Evolutionary conservation across 2,113 vertebrate genomes (phyloP).

Genomic region (Bos javanicus): DNA sequence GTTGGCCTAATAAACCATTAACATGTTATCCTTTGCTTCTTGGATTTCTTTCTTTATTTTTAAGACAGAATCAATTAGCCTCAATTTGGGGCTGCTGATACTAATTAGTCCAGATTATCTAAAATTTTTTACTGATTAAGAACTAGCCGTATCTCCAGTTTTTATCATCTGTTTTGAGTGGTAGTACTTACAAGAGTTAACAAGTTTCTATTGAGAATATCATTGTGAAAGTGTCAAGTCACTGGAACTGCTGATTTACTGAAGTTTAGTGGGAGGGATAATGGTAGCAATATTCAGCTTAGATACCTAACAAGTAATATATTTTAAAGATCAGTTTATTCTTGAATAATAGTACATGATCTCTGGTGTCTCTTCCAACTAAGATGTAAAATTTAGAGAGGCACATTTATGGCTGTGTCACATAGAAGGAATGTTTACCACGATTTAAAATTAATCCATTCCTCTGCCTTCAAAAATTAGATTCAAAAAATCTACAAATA

Average conservation of each 20-base stretch:
- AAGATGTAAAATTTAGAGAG: not conserved
- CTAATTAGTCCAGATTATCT: not conserved
- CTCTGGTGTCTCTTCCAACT: not conserved
- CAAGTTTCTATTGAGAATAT: not conserved
- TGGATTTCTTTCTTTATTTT: conserved; percentile 6
- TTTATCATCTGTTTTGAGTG: not conserved
- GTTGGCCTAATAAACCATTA: not conserved
- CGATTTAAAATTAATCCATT: not conserved
- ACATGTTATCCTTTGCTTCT: not conserved
- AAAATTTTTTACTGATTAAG: not conserved
- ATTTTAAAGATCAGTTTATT: conserved; percentile 5
- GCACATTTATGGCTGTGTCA: not conserved
- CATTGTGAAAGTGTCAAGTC: not conserved
- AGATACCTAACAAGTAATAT: not conserved
- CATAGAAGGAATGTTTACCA: not conserved
- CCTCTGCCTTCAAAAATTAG: not conserved
- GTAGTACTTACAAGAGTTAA: not conserved
- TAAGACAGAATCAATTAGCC: not conserved
- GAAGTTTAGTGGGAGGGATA: not conserved
- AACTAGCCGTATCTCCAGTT: not conserved
- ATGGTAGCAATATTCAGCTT: not conserved
- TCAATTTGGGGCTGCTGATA: not conserved
- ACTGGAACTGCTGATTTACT: not conserved
- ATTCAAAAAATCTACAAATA: not conserved
- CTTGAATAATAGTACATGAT: not conserved